phyloP scores from a whole-genome alignment of 2,888 invertebrate genomes.

The Pardosa pseudoannulata region DNA sequence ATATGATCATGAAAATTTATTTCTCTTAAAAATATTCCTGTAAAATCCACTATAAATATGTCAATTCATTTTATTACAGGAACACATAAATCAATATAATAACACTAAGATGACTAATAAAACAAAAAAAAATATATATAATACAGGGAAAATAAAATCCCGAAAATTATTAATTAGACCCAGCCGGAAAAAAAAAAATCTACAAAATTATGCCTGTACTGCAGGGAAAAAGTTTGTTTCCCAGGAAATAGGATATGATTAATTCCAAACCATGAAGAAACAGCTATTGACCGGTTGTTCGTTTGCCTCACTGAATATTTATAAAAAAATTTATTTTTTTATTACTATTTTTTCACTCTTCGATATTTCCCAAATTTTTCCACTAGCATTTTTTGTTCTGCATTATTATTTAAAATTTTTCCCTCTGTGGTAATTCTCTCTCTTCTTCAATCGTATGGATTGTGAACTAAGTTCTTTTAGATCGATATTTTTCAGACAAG shows the following conservation, averaged over 20 bases:
- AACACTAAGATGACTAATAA: conserved; percentile 48
- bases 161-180: too few species aligned
- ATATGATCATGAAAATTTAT: too few species aligned
- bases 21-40: conserved; percentile 24
- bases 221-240: conserved; percentile 37
- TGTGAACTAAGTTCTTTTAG: conserved; percentile 36
- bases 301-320: neutral
- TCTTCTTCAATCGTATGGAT: conserved; percentile 16
- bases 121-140: conserved; percentile 37
- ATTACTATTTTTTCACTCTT: conserved; percentile 10
- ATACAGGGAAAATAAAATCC: conserved; percentile 55
- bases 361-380: conserved; percentile 36
- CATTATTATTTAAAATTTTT: conserved; percentile 36
- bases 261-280: conserved; percentile 42
- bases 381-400: conserved; percentile 20
- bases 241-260: conserved; percentile 52
- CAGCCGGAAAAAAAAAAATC: too few species aligned
- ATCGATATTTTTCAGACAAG: conserved; percentile 30
- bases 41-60: conserved; percentile 53
- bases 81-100: conserved; percentile 47
- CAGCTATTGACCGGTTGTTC: conserved; percentile 52
- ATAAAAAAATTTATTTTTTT: neutral
- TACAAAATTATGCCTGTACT: conserved; percentile 3
- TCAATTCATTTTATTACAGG: conserved; percentile 34
- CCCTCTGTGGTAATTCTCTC: neutral